Conservation (phyloP, 2,113 vertebrate species). For the Herpetotheres cachinnans region DNA sequence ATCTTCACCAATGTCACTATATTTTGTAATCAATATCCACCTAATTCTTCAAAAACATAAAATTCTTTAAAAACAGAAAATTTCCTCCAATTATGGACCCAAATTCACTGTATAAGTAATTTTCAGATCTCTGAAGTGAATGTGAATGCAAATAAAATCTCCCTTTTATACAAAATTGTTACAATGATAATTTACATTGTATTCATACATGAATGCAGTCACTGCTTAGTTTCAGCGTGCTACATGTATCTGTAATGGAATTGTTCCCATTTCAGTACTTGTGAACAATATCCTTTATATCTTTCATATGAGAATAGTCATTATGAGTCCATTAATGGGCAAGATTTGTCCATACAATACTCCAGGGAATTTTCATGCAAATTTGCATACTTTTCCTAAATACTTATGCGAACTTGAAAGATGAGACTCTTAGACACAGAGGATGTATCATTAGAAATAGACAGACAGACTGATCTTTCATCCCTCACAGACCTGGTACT, state of each 20-base stretch:
- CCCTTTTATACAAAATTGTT: slow-evolving; percentile 24
- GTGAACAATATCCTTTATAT: slow-evolving; percentile 56
- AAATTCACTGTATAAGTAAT: slow-evolving; percentile 6
- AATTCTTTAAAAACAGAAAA: background rate
- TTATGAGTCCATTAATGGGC: slow-evolving; percentile 58
- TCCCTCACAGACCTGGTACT: background rate
- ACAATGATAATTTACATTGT: slow-evolving; percentile 50
- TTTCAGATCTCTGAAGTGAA: slow-evolving; percentile 11
- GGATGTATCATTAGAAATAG: background rate
- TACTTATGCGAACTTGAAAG: slow-evolving; percentile 32
- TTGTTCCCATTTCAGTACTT: slow-evolving; percentile 38
- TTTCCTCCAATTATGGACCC: slow-evolving; percentile 1
- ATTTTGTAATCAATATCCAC: background rate
- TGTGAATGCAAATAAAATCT: slow-evolving; percentile 46
- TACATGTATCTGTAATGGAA: slow-evolving; percentile 48
- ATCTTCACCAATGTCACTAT: background rate
- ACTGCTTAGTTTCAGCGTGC: background rate
- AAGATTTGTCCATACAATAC: slow-evolving; percentile 57
- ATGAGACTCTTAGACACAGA: background rate
- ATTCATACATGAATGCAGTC: slow-evolving; percentile 46
- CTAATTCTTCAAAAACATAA: slow-evolving; percentile 5
- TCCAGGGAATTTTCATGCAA: slow-evolving; percentile 51
- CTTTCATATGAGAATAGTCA: slow-evolving; percentile 51
- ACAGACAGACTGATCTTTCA: background rate
- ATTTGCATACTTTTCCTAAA: slow-evolving; percentile 56